Conservation (phyloP, 2,113 vertebrate species). For the Grallaria varia region DNA sequence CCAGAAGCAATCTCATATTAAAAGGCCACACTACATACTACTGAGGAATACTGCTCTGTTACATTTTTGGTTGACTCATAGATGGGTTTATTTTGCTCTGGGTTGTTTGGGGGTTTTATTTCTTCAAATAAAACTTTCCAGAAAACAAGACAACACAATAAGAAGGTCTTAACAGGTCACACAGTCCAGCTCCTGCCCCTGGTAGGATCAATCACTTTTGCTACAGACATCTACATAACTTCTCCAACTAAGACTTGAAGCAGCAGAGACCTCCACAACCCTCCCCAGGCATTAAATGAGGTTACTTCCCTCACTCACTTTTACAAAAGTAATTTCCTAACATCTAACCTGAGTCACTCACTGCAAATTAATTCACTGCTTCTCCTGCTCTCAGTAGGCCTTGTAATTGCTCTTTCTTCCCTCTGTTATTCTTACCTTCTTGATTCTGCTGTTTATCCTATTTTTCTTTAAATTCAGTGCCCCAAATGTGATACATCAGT, state of each 20-base stretch:
- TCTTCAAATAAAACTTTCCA: not conserved
- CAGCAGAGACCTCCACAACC: not conserved
- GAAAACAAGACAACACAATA: not conserved
- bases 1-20: not conserved
- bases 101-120: not conserved
- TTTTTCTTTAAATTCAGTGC: not conserved
- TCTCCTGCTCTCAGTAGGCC: not conserved
- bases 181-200: not conserved
- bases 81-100: not conserved
- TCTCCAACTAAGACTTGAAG: not conserved
- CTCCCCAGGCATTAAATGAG: not conserved
- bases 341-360: not conserved
- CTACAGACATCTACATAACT: not conserved
- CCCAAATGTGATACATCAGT: not conserved
- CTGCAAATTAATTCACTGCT: not conserved
- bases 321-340: not conserved
- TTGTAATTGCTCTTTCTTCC: not conserved
- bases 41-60: not conserved
- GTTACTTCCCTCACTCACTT: not conserved
- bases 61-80: not conserved
- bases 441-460: not conserved
- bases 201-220: not conserved
- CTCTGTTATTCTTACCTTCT: not conserved
- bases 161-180: not conserved
- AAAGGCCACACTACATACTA: conserved; percentile 3